Evolutionary conservation across 2,113 vertebrate genomes (phyloP), one percentile per base, ranked within the genome.

Genomic region (Erinaceus europaeus): DNA sequence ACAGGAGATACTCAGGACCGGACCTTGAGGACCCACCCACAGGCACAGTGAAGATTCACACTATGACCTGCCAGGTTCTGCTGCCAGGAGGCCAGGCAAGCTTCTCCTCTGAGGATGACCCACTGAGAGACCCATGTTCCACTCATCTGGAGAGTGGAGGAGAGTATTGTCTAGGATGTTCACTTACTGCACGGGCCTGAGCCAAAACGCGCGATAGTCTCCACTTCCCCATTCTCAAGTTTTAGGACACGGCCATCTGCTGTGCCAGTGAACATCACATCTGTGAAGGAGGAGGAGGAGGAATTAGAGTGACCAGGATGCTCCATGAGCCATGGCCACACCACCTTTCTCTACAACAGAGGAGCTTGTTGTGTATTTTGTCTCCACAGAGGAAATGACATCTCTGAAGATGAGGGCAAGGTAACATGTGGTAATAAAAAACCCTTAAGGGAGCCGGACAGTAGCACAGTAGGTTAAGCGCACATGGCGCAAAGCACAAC

Each of bases 161-260:
- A 91, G 46, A 88, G 23, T 0, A 89, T 0, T 13, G 1, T 29
- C 4, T n/a, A n/a, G n/a, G n/a, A n/a, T 67, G 53, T 1, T 48
- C 14, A 94, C 98, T 99, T 96, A 99, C 99, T 98, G 95, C 98
- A 99, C 0, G 98, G 98, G 27, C 94, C 98, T 0, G 96, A 97
- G 29, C 99, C 99, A 40, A 99, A 98, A 76, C 96, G 97, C 38
- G 98, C 96, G 91, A 99, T 52, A 4, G 97, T 98, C 85, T 97
- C 94, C 82, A 98, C 86, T 76, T 98, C 97, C 5, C 95, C 98
- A 83, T 98, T 98, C 87, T 98, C 97, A 94, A 99, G 97, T 97
- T 98, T 99, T 55, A 99, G 36, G 53, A 99, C 97, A 93, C 96
- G 98, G 86, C 99, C 99, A 93, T 99, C 99, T 74, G 98, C 97